Percentiles rank a stretch among this genome's conserved stretches.
Evolutionary conservation across 2,888 invertebrate species (phyloP).

Genomic region (Vanessa cardui): DNA sequence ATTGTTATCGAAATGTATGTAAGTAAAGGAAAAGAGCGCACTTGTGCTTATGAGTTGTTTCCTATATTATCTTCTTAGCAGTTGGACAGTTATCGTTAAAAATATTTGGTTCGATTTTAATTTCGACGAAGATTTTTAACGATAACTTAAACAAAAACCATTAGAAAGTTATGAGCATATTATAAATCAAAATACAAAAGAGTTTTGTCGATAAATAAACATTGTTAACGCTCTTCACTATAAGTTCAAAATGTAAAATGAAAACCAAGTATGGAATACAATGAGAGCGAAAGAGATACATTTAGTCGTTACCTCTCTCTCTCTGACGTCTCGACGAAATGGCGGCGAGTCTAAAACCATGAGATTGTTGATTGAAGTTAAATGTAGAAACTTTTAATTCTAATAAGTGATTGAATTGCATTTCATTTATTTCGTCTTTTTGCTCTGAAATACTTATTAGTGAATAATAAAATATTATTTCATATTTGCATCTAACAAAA

Average conservation of each 20-base stretch:
- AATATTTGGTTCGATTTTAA: too few species aligned
- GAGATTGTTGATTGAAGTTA: constrained; percentile 13
- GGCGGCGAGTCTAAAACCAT: constrained; percentile 55
- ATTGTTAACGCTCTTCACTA: constrained; percentile 52
- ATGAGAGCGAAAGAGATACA: constrained; percentile 64
- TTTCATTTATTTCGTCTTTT: background rate
- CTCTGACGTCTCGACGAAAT: constrained; percentile 60
- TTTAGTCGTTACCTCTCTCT: constrained; percentile 45
- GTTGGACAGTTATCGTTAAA: too few species aligned
- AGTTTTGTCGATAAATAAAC: constrained; percentile 37
- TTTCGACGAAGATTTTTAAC: too few species aligned
- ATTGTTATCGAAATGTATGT: too few species aligned
- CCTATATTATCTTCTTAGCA: too few species aligned
- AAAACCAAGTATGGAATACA: constrained; percentile 80
- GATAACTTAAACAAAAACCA: too few species aligned
- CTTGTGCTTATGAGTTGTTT: too few species aligned
- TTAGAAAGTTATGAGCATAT: background rate
- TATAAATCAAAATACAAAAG: background rate
- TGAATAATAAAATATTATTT: too few species aligned
- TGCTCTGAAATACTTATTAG: too few species aligned
- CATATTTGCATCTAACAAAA: too few species aligned
- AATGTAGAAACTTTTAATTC: background rate
- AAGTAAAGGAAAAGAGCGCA: too few species aligned
- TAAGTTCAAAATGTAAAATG: constrained; percentile 73
- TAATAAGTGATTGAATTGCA: background rate